Evolutionary conservation across 2,888 invertebrate genomes (phyloP), one percentile per base, ranked within the genome.

Genomic region (Drosophila neutralis): DNA sequence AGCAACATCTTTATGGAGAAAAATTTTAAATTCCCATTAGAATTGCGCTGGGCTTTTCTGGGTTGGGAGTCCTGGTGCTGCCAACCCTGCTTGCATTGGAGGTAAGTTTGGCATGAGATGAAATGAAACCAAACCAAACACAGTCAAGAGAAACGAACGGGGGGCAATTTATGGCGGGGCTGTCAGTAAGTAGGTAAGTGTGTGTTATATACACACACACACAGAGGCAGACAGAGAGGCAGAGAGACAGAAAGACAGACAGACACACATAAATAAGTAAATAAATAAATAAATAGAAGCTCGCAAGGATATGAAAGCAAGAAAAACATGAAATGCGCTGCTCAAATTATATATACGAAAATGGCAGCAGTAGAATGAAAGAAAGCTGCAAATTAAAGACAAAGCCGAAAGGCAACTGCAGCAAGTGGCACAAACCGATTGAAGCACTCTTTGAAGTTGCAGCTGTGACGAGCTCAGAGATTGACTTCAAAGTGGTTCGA

Each of bases 11-110:
- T 84, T 88, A 87, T 88, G 84, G 87, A 72, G 79, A 84, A 89
- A 76, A 87, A 84, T 87, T 84, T 89, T 89, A 87, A 89, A 85
- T 85, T 85, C 89, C 84, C 84, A 89, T 84, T 87, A 87, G 84
- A 89, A 89, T 89, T 89, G 89, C 74, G 82, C 87, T 77, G 61
- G 59, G 58, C 66, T 75, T 78, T 80, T 64, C 49, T 73, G 73
- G 76, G 69, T 59, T 73, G 78, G 73, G 53, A 63, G 57, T 53
- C 29, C 13, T 33, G 24, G 27, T 4, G 21, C 31, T 38, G 24
- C 51, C 33, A 27, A 11, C 38, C 35, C 59, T 38, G 63, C 56
- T 40, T 49, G 42, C 60, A 69, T 53, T 64, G 65, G 52, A 64
- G 65, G 69, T 79, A 60, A 69, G 65, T 65, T 60, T 63, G 65